Base-by-base conservation (phyloP, 1,140 invertebrate genomes). In the Hermetia illucens region DNA sequence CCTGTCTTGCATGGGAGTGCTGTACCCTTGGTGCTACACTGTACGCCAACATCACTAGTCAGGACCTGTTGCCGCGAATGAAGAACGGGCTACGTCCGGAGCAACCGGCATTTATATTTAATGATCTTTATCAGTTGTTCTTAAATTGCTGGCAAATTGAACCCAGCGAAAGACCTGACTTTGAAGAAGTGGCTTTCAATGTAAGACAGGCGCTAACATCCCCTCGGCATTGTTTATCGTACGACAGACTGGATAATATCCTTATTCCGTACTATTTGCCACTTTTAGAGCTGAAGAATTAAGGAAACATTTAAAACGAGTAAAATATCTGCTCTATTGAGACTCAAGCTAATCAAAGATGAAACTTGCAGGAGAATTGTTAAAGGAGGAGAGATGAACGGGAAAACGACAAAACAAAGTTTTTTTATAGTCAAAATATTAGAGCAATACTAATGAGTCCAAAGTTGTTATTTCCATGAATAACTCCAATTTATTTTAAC, bases 91-190 rank as follows among this genome's bases (percentile, higher is more conserved):
- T 77, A 38, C 64, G 82, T 20, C 74, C 85, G 2, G 68, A 72
- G 3, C 83, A 86, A 49, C 65, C 83, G 0, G 65, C 70, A 18
- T 79, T 79, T 49, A 70, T 82, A 21, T 73, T 71, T 27, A 79
- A 84, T 53, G 76, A 82, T 41, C 58, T 88, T 17, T 87, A 87
- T 54, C 83, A 88, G 57, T 60, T 87, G 30, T 80, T 87, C 64
- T 62, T 79, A 4, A 78, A 84, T 43, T 89, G 85, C 50, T 91
- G 85, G 85, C 79, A 83, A 50, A 52, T 75, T n/a, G 80, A 87
- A 55, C 69, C 73, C 5, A 77, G 82, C 46, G 84, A 90, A 48
- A 66, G 85, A 45, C 84, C 82, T 9, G 63, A 66, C 16, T 81
- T 81, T 50, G 54, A 65, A 24, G 71, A 75, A 50, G 63, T 81